Conservation (phyloP, 2,888 invertebrate species). For the Eristalis tenax region DNA sequence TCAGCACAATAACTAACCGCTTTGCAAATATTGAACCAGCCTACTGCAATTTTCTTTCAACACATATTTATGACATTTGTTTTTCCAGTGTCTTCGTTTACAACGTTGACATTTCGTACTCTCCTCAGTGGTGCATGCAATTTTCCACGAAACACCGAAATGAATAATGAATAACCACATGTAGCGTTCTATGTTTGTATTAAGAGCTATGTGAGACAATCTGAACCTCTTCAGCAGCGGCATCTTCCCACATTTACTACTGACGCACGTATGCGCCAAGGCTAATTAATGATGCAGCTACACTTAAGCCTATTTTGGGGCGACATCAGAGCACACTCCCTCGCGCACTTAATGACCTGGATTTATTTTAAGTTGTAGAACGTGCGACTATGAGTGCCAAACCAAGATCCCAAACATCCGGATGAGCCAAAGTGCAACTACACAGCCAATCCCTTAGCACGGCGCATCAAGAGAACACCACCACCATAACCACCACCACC, state of each 20-base stretch:
- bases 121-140: neutral
- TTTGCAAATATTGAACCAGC: neutral
- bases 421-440: constrained; percentile 61
- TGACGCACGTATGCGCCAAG: constrained; percentile 58
- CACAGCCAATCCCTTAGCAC: constrained; percentile 39
- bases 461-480: constrained; percentile 26
- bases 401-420: constrained; percentile 61
- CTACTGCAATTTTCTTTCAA: neutral
- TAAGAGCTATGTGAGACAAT: constrained; percentile 39
- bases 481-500: constrained; percentile 44
- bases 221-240: constrained; percentile 26
- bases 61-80: constrained; percentile 41
- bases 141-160: neutral
- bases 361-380: constrained; percentile 70
- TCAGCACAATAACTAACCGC: neutral
- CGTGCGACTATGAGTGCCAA: constrained; percentile 65
- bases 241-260: constrained; percentile 42
- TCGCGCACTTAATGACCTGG: constrained; percentile 66
- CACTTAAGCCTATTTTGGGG: constrained; percentile 64
- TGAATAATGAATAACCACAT: constrained; percentile 63
- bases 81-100: constrained; percentile 31
- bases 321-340: constrained; percentile 18
- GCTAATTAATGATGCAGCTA: constrained; percentile 64
- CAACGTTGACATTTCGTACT: constrained; percentile 27
- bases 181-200: constrained; percentile 37